phyloP scores from a whole-genome alignment of 1,140 invertebrate species.

The Lerema accius region DNA sequence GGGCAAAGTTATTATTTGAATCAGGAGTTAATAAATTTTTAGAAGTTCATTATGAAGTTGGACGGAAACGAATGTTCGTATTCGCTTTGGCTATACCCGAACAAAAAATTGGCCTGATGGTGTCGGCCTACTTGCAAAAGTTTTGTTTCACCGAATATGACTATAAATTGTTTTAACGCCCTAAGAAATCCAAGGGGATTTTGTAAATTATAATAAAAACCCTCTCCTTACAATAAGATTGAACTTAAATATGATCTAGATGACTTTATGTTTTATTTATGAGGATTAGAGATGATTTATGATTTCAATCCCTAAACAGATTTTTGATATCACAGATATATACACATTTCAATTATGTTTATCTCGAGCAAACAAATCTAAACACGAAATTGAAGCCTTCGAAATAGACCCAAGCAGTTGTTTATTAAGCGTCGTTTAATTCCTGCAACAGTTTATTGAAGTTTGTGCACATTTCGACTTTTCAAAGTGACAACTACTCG shows the following conservation, averaged over 20 bases:
- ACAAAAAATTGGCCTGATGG: background rate
- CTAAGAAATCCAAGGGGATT: too few relatives aligned
- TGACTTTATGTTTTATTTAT: too few relatives aligned
- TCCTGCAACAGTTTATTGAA: background rate
- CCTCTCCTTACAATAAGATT: too few relatives aligned
- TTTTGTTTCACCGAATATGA: background rate
- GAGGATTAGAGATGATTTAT: too few relatives aligned
- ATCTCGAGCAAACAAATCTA: too few relatives aligned
- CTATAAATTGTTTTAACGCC: background rate
- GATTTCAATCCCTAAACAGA: too few relatives aligned
- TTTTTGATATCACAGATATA: too few relatives aligned
- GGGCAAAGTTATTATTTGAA: constrained; percentile 37
- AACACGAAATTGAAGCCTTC: too few relatives aligned
- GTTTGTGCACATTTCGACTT: background rate
- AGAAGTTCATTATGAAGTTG: constrained; percentile 35
- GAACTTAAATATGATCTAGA: too few relatives aligned
- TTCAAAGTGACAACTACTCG: background rate
- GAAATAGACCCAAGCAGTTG: too few relatives aligned
- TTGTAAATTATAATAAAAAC: too few relatives aligned
- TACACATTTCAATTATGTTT: too few relatives aligned
- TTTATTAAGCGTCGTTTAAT: background rate
- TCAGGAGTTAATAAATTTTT: constrained; percentile 36
- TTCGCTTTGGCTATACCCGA: background rate
- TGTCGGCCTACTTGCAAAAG: background rate
- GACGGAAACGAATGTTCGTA: constrained; percentile 15